Percentiles rank a stretch among this genome's conserved stretches.
Evolutionary conservation across 1,140 invertebrate species (phyloP).

Genomic region (Cheumatopsyche charites): DNA sequence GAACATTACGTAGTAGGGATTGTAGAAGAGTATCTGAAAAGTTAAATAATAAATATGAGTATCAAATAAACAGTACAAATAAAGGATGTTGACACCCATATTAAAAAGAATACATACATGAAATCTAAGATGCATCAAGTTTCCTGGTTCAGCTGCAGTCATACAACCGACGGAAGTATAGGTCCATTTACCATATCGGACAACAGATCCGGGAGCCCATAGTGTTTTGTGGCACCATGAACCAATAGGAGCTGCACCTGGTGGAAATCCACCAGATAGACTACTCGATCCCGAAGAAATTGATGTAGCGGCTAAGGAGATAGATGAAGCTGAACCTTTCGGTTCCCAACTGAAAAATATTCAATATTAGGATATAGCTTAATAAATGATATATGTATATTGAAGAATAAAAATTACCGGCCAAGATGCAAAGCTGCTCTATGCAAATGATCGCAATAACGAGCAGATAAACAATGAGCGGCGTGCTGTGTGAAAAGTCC

Average conservation of each 20-base stretch:
- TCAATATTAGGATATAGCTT: not conserved
- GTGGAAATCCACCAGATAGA: constrained; percentile 46
- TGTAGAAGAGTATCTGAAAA: constrained; percentile 82
- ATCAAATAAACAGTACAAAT: not conserved
- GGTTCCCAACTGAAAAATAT: constrained; percentile 39
- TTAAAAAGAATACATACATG: constrained; percentile 71
- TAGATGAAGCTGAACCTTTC: constrained; percentile 24
- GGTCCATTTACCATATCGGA: constrained; percentile 78
- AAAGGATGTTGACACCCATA: constrained; percentile 7
- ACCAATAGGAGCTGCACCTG: constrained; percentile 59
- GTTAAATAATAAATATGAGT: constrained; percentile 37
- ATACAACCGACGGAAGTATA: constrained; percentile 78
- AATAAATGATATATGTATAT: constrained; percentile 4
- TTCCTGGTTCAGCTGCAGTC: constrained; percentile 82
- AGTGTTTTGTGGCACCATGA: constrained; percentile 75
- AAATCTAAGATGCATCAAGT: constrained; percentile 80
- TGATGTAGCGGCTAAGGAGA: not conserved
- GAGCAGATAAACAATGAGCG: constrained; percentile 71
- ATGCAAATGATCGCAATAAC: constrained; percentile 89
- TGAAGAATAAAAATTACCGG: constrained; percentile 57
- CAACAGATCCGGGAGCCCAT: constrained; percentile 80
- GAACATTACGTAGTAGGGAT: constrained; percentile 82
- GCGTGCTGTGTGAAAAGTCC: constrained; percentile 83
- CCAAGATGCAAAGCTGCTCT: constrained; percentile 88
- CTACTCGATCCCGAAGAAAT: constrained; percentile 15